Evolutionary conservation across 2,113 vertebrate species (phyloP).

Genomic region (Amblyopsis rosae): DNA sequence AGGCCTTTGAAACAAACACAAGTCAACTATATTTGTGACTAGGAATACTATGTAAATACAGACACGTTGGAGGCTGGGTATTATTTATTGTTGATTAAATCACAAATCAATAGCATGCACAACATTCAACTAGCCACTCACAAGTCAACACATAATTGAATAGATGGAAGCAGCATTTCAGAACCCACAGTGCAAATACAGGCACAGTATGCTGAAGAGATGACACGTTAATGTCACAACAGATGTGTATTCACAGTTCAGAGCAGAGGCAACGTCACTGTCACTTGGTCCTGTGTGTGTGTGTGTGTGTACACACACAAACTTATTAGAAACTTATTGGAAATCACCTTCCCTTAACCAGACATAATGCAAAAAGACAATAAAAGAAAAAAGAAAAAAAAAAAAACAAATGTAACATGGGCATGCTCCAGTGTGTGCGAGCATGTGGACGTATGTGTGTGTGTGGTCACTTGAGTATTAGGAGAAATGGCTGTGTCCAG

Average conservation of each 20-base stretch:
- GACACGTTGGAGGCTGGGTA: slow-evolving; percentile 2
- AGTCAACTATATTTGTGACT: neutral
- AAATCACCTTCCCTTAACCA: too few relatives aligned
- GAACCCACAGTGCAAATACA: neutral
- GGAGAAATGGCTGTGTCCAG: slow-evolving; percentile 38
- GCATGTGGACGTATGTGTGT: slow-evolving; percentile 13
- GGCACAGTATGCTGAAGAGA: neutral
- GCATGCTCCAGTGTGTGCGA: neutral
- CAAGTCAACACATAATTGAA: neutral
- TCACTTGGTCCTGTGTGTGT: neutral
- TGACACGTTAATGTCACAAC: slow-evolving; percentile 1
- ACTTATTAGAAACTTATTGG: too few relatives aligned
- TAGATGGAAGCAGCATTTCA: neutral
- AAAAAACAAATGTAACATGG: too few relatives aligned
- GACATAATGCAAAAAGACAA: too few relatives aligned
- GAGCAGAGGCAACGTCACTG: neutral
- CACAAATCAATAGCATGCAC: slow-evolving; percentile 4
- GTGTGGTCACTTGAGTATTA: neutral
- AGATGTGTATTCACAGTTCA: neutral
- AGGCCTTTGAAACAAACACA: neutral
- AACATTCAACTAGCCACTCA: neutral
- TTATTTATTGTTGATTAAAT: slow-evolving; percentile 31
- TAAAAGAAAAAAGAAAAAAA: too few relatives aligned
- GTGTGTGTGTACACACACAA: neutral
- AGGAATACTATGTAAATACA: neutral